Percentiles rank a stretch among this genome's conserved stretches.
Conservation (phyloP, 2,113 vertebrate species). For the Hydrolagus affinis region DNA sequence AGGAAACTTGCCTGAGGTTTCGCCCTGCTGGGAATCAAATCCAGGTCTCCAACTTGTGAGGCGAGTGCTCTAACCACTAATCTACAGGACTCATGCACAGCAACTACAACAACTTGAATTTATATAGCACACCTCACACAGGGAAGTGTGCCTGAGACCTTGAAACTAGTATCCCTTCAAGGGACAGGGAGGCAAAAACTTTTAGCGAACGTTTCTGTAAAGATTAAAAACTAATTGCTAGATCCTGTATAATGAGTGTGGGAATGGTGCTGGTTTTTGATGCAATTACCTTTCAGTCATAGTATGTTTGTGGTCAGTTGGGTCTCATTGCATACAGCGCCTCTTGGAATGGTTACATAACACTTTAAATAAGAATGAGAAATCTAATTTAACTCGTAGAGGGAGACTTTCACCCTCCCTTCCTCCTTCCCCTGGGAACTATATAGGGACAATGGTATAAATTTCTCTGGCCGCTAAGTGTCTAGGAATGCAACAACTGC, state of each 20-base stretch:
- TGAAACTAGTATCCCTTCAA: background rate
- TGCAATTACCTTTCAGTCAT: background rate
- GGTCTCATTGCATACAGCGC: too few species aligned
- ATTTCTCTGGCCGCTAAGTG: conserved; percentile 59
- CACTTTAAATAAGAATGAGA: background rate
- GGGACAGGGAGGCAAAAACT: background rate
- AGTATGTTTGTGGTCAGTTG: background rate
- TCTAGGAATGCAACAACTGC: conserved; percentile 65
- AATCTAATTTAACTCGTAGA: background rate
- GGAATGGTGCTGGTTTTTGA: too few species aligned
- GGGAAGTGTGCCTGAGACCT: background rate
- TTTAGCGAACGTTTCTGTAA: background rate
- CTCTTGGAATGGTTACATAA: background rate
- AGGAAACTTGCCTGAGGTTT: too few species aligned
- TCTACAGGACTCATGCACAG: too few species aligned
- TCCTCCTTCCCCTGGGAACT: conserved; percentile 35
- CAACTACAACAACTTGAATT: too few species aligned
- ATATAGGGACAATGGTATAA: conserved; percentile 62
- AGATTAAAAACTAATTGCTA: background rate
- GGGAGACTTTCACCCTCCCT: background rate
- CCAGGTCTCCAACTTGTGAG: too few species aligned
- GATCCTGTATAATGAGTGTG: background rate
- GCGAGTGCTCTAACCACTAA: too few species aligned
- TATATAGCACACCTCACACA: too few species aligned
- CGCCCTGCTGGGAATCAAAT: too few species aligned